phyloP scores from a whole-genome alignment of 2,797 vertebrate genomes.

The Macrochelys suwanniensis region DNA sequence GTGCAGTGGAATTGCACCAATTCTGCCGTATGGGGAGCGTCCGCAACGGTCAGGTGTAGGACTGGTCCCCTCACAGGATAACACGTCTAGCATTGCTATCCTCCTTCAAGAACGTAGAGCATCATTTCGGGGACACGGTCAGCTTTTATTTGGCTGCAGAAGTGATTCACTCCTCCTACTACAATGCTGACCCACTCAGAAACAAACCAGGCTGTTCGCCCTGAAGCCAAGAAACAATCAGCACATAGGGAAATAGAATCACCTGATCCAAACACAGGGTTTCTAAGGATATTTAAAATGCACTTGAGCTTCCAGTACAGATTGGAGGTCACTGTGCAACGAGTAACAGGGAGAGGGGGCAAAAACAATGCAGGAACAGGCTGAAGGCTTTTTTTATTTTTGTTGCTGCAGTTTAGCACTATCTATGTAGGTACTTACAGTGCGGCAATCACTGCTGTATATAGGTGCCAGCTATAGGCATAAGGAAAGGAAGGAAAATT shows the following conservation, averaged over 20 bases:
- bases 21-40: not conserved
- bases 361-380: not conserved
- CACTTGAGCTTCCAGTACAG: not conserved
- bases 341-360: not conserved
- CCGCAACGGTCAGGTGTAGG: not conserved
- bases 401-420: not conserved
- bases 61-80: not conserved
- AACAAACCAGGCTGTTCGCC: constrained; percentile 47
- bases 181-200: constrained; percentile 59
- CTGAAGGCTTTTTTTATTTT: not conserved
- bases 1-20: not conserved
- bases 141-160: constrained; percentile 58
- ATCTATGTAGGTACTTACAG: not conserved
- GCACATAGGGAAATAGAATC: constrained; percentile 36
- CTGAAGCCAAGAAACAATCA: constrained; percentile 45
- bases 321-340: not conserved
- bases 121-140: constrained; percentile 14
- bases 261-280: not conserved
- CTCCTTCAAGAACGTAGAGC: not conserved
- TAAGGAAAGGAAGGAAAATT: not conserved
- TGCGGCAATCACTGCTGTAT: not conserved
- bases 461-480: not conserved
- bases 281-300: constrained; percentile 46
- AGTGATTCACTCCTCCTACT: constrained; percentile 49
- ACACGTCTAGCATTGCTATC: not conserved